Evolutionary conservation across 2,888 invertebrate species (phyloP), one percentile per base, ranked within the genome.

Genomic region (Polyploca ridens): DNA sequence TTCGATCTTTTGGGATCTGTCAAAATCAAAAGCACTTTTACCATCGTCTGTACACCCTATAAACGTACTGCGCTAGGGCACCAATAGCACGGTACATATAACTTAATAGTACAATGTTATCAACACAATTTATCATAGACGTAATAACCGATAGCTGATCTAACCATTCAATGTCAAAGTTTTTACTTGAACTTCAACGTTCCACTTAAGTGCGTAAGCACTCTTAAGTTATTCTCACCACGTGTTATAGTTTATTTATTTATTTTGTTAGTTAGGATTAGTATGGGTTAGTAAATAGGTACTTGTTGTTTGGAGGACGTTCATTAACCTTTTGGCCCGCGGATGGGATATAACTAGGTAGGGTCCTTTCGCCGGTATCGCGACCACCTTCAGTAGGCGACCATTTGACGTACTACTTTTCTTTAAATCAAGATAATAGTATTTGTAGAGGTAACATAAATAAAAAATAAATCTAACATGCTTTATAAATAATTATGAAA

Each of bases 131-230:
- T 44, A 61, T 61, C 61, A 14, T 19, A 14, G 35, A 38, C 16
- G n/a, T 10, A 16, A 61, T 8, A 27, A 41, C 13, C 13, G 61
- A 61, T 41, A 61, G 61, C 41, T 14, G 41, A 61, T 61, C 61
- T 54, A 8, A 10, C 54, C 10, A 54, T 2, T 54, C 6, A 61
- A 41, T 61, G 61, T 61, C 61, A 61, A 61, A 41, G 38, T 44
- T 41, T 41, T 61, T 61, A 58, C 41, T 27, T 41, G 61, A 61
- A 41, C 61, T 27, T 41, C 27, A 11, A 61, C 19, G 16, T 38
- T 4, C n/a, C n/a, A 35, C n/a, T 57, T 19, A 27, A 58, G 11
- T 27, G 33, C 38, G 41, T 61, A 41, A 54, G 19, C 19, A 19
- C 54, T 54, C 19, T 19, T 35, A 38, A 35, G n/a, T n/a, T 41